Evolutionary conservation across 2,888 invertebrate genomes (phyloP), one percentile per base, ranked within the genome.

Genomic region (Hyles lineata): DNA sequence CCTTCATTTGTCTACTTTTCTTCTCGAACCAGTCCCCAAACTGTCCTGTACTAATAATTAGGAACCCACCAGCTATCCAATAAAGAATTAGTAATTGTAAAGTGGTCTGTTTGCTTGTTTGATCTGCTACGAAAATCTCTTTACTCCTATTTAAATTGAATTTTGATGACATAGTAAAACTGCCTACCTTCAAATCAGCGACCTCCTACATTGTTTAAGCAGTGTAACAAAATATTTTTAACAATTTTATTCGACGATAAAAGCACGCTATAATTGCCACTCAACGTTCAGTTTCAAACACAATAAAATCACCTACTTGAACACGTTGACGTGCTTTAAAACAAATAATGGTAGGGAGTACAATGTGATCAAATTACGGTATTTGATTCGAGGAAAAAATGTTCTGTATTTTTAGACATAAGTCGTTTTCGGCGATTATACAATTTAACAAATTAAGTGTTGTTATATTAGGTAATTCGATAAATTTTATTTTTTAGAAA

Each of bases 301-400:
- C 50, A 50, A 67, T 67, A 43, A 50, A 67, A 67, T 67, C 61
- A 61, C 19, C 67, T 43, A 50, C 67, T 67, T 67, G 67, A 67
- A 67, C 67, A 67, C 67, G 67, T 67, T 23, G 67, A 23, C 23
- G 67, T 50, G 11, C 63, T 63, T 63, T 43, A 5, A 35, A 63
- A 29, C 25, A 61, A 61, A 61, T 63, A 63, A 63, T 43, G 21
- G 35, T 1, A n/a, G 55, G 19, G 55, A 55, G 35, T 43, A 35
- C 43, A 15, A 23, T 21, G 23, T 17, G 50, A 67, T 67, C 23
- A 17, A 67, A 67, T 50, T 23, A 50, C 21, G 17, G 23, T 21
- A 11, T 7, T 43, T 5, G 25, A 17, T 67, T 7, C 43, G 43
- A 35, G 17, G 5, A 32, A 9, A 19, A 35, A n/a, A 67, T 43